A percentile compares a stretch with the other conserved stretches of the same genome.
Conservation (phyloP, 2,113 vertebrate species). For the Albula goreensis region DNA sequence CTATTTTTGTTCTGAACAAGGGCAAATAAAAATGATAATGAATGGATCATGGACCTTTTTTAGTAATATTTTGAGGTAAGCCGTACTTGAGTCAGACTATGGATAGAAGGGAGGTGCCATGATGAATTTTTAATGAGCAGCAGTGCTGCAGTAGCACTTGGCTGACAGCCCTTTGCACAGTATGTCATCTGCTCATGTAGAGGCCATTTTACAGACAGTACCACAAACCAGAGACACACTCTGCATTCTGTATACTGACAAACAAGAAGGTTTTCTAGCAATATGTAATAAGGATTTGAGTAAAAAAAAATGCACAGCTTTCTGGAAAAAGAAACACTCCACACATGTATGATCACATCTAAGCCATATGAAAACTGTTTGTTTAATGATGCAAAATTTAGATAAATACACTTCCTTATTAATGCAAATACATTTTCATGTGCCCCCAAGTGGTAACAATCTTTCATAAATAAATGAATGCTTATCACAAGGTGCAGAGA, state of each 20-base stretch:
- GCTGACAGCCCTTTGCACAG: background rate
- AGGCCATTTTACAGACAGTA: background rate
- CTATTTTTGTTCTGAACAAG: too few species aligned
- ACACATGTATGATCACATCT: too few species aligned
- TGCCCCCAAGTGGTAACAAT: too few species aligned
- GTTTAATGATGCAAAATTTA: too few species aligned
- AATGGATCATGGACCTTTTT: background rate
- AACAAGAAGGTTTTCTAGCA: background rate
- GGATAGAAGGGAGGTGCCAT: background rate
- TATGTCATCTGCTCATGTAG: background rate
- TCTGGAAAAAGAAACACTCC: too few species aligned
- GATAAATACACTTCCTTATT: too few species aligned
- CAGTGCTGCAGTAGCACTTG: background rate
- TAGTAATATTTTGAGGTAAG: background rate
- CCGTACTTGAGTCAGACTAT: background rate
- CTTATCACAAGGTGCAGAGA: too few species aligned
- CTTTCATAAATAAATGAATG: too few species aligned
- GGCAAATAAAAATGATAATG: background rate
- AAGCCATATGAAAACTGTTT: too few species aligned
- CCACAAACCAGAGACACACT: background rate
- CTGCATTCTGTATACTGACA: background rate
- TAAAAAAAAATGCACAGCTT: too few species aligned
- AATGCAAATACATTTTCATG: too few species aligned
- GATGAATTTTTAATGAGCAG: conserved; percentile 16
- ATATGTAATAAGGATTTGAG: too few species aligned